Evolutionary conservation across 2,888 invertebrate genomes (phyloP), one percentile per base, ranked within the genome.

Genomic region (Thelaira solivaga): DNA sequence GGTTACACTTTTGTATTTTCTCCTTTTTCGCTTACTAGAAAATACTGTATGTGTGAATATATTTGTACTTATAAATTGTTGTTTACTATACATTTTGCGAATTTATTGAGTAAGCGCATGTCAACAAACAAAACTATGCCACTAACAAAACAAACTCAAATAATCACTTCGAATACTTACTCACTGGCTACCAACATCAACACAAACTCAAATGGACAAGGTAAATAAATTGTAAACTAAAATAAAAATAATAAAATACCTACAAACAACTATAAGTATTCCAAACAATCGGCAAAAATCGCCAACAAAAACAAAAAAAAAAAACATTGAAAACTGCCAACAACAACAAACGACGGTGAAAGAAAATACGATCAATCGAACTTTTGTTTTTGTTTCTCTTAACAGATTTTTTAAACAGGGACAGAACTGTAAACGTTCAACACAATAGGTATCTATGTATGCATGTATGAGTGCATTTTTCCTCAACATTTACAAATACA

Each of bases 21-120:
- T 61, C 57, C 59, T 59, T 59, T 57, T 57, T 36, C 24, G 8
- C 22, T 41, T 51, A 20, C 10, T 18, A 24, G 29, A 31, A 43
- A 71, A 53, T n/a, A n/a, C n/a, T n/a, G n/a, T n/a, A n/a, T n/a
- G n/a, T n/a, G n/a, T n/a, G n/a, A n/a, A n/a, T n/a, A n/a, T n/a
- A n/a, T n/a, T n/a, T n/a, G n/a, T n/a, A n/a, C 6, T 26, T 55
- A 22, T 16, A 51, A 51, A 59, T 34, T 34, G 13, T 65, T 73
- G 47, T 65, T 73, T 74, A 45, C 61, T 53, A 53, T 53, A 43
- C 26, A 62, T 62, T 75, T 68, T 39, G 67, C 45, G 61, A 68
- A 62, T 57, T 75, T 62, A 75, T 68, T 62, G 55, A 68, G 55
- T 47, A 75, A 61, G 62, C 75, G 75, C 75, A n/a, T 71, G 72